A percentile compares a stretch with the other conserved stretches of the same genome.
Conservation (phyloP, 2,113 vertebrate genomes). For the Anser brachyrhynchus region DNA sequence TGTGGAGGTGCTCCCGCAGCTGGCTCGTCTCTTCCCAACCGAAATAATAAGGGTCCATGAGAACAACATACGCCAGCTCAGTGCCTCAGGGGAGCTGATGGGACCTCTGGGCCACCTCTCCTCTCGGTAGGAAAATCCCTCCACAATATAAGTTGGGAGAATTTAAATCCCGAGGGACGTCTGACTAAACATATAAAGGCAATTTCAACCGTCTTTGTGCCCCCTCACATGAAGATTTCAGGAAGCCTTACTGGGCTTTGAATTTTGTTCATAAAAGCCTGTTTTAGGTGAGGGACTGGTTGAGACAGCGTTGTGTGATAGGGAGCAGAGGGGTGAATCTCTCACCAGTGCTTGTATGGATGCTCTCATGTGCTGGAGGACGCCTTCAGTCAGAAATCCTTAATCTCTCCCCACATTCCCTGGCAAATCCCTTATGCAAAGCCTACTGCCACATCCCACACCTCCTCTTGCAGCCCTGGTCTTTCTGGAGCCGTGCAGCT, state of each 20-base stretch:
- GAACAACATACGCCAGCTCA: background rate
- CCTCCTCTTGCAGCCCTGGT: background rate
- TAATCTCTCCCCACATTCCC: background rate
- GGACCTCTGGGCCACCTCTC: background rate
- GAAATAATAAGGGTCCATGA: background rate
- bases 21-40: background rate
- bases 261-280: background rate
- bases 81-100: background rate
- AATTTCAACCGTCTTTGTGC: background rate
- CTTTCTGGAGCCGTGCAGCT: background rate
- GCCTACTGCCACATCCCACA: background rate
- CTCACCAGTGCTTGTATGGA: background rate
- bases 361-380: rapidly evolving
- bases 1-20: background rate
- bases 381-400: background rate
- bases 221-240: background rate
- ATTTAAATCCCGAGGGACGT: background rate
- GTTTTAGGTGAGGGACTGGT: background rate
- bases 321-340: background rate
- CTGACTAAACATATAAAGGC: background rate
- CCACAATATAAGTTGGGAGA: background rate
- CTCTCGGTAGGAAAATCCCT: background rate
- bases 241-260: background rate
- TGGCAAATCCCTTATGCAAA: background rate
- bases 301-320: background rate